These are phyloP conservation scores for Melopsittacus undulatus DNA, from an alignment of 2,797 vertebrate species.

Conservation along the genomic window DNA sequence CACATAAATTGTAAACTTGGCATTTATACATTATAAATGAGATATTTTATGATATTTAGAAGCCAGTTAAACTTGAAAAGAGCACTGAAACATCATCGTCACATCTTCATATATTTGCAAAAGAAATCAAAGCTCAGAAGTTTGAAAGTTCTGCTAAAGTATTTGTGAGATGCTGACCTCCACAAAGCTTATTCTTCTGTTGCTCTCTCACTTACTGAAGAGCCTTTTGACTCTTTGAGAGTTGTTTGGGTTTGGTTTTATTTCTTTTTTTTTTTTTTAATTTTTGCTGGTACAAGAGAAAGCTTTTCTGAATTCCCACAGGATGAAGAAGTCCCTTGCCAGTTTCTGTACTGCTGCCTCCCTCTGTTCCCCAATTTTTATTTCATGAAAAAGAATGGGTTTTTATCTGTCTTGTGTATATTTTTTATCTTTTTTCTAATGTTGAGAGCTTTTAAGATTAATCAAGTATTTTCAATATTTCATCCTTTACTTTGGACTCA, in stretches of 20 bases:
- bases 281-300: neutral
- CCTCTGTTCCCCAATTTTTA: neutral
- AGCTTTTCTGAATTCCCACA: neutral
- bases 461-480: neutral
- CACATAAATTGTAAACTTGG: neutral
- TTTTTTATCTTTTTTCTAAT: neutral
- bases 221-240: neutral
- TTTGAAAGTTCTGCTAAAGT: neutral
- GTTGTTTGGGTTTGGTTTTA: neutral
- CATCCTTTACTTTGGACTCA: neutral
- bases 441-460: neutral
- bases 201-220: neutral
- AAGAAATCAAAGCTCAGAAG: neutral
- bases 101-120: neutral
- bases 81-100: neutral
- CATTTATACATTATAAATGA: neutral
- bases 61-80: neutral
- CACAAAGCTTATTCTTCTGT: neutral
- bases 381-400: neutral
- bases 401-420: neutral
- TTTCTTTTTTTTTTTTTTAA: neutral
- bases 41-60: neutral
- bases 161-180: neutral
- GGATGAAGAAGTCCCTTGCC: neutral
- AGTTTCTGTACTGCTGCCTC: neutral